These are phyloP conservation scores for Montipora capitata DNA, from an alignment of 92 coral and sea anemone species.

Conservation along the genomic window DNA sequence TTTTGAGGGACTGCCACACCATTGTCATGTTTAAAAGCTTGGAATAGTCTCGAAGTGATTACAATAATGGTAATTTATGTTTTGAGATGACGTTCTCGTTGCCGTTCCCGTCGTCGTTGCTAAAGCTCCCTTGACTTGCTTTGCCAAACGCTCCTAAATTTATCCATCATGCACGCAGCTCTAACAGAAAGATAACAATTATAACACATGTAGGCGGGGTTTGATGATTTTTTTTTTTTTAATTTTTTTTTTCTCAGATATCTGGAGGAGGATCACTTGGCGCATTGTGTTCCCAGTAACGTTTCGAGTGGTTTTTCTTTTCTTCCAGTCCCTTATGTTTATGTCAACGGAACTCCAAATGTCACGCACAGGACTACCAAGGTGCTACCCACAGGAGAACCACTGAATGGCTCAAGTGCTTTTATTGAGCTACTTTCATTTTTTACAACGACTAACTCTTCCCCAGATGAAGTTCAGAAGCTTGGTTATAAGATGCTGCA, in stretches of 20 bases:
- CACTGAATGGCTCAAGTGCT: constrained; percentile 83
- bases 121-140: no score
- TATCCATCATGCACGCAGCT: no score
- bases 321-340: constrained; percentile 87
- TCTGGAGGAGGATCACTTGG: constrained; percentile 76
- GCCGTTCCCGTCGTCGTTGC: no score
- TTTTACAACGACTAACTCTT: constrained; percentile 86
- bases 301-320: constrained; percentile 92
- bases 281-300: constrained; percentile 89
- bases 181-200: no score
- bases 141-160: no score
- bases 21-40: no score
- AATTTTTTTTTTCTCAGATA: constrained; percentile 45
- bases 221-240: no score
- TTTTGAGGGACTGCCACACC: no score
- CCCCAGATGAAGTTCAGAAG: constrained; percentile 82
- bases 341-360: constrained; percentile 80
- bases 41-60: no score
- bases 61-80: no score
- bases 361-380: constrained; percentile 70
- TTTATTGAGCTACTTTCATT: constrained; percentile 80
- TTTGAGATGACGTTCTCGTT: no score
- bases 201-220: no score
- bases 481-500: constrained; percentile 83
- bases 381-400: constrained; percentile 80